Evolutionary conservation across 1,140 invertebrate species (phyloP), one percentile per base, ranked within the genome.

Genomic region (Ceratoteleas bidentatus): DNA sequence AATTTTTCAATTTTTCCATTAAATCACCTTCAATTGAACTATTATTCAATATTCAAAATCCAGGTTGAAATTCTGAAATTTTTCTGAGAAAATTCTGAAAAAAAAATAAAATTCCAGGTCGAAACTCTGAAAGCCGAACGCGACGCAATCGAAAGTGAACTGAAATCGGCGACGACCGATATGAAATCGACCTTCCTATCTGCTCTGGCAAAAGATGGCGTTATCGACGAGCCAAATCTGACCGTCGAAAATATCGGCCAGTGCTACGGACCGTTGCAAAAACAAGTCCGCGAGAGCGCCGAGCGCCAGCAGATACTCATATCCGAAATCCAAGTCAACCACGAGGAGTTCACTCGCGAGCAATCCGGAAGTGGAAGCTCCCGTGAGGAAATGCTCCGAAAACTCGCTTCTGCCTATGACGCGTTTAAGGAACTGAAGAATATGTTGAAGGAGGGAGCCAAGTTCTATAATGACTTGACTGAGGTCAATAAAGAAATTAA

Each of bases 381-480:
- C 3, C 93, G 97, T 24, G 98, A 99, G 86, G 92, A 93, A 11
- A 94, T 96, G 82, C 94, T 99, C 85, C 96, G 96, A 91, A 95
- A 96, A 87, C 92, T 99, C 76, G 97, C 97, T 24, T 93, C 95
- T 36, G 97, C 97, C 13, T 95, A 96, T 90, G 98, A 99, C 92
- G 95, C 95, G 75, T 99, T 96, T 91, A 95, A 95, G 84, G 97
- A 99, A 90, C 93, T 99, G 15, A 95, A 95, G 68, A 95, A 93
- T 82, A 99, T 99, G 92, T 92, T 99, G 52, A 93, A 96, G 84
- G 98, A 99, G 93, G 98, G 98, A 68, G 96, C 96, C 10, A 99
- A 99, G 92, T 99, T 99, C 92, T 99, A 99, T 92, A 99, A 99
- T 91, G 98, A 99, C 91, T 93, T 99, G 73, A 99, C 98, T 2